Evolutionary conservation across 2,888 invertebrate genomes (phyloP).

Genomic region (Muscina levida): DNA sequence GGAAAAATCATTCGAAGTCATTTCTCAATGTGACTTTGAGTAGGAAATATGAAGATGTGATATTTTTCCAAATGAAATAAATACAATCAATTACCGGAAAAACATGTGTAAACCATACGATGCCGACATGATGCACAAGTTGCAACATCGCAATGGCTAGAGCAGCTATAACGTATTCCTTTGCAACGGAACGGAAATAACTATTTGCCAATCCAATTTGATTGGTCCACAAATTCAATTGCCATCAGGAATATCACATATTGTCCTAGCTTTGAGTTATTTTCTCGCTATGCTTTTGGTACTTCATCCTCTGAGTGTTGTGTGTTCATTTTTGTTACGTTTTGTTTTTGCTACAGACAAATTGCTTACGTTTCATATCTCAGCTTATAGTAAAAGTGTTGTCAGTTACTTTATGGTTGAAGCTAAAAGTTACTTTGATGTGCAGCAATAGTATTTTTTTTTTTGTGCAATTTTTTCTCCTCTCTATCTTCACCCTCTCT

Average conservation of each 20-base stretch:
- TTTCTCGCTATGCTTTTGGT: not conserved
- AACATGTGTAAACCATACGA: no score
- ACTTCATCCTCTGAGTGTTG: not conserved
- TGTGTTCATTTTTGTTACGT: not conserved
- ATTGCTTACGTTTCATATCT: slow-evolving; percentile 58
- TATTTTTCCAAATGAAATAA: no score
- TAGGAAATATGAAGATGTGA: no score
- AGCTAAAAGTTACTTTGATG: slow-evolving; percentile 52
- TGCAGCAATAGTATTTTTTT: not conserved
- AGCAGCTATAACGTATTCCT: no score
- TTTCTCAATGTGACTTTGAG: no score
- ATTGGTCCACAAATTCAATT: slow-evolving; percentile 48
- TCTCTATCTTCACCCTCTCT: not conserved
- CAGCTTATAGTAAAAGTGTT: slow-evolving; percentile 34
- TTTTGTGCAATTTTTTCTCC: slow-evolving; percentile 22
- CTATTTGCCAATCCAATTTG: slow-evolving; percentile 16
- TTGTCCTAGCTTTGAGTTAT: not conserved
- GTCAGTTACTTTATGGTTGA: slow-evolving; percentile 32
- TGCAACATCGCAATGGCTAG: no score
- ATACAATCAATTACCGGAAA: no score
- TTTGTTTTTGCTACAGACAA: slow-evolving; percentile 32
- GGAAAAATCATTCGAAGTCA: no score
- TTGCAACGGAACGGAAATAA: no score
- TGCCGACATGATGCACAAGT: no score
- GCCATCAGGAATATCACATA: slow-evolving; percentile 31